phyloP scores from a whole-genome alignment of 2,888 invertebrate genomes.

The Stramonita haemastoma region DNA sequence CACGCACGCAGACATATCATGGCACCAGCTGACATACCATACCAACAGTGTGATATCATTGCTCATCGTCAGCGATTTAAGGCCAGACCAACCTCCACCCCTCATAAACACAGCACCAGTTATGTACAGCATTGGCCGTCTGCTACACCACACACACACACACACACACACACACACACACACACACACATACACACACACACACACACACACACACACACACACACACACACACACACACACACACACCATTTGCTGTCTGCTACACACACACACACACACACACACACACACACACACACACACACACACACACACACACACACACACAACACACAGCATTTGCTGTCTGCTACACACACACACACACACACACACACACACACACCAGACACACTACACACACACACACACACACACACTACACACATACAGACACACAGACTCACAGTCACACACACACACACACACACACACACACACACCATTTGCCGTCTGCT shows the following conservation, averaged over 20 bases:
- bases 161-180: not conserved
- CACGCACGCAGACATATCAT: not conserved
- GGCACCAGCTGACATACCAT: too few relatives aligned
- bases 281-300: not conserved
- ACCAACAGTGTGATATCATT: too few relatives aligned
- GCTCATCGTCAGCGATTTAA: too few relatives aligned
- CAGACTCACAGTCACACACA: too few relatives aligned
- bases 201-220: not conserved
- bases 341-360: not conserved
- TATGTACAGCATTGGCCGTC: too few relatives aligned
- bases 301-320: not conserved
- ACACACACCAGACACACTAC: not conserved
- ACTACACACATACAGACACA: not conserved
- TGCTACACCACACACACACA: not conserved
- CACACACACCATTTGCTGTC: not conserved
- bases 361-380: not conserved
- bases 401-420: not conserved
- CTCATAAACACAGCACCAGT: not conserved
- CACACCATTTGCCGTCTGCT: too few relatives aligned
- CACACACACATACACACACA: slow-evolving; percentile 1
- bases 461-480: too few relatives aligned
- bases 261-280: not conserved
- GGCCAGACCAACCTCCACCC: too few relatives aligned
- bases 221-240: not conserved
- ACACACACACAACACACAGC: too few relatives aligned